phyloP scores from a whole-genome alignment of 2,888 invertebrate genomes.

The Serripes groenlandicus region DNA sequence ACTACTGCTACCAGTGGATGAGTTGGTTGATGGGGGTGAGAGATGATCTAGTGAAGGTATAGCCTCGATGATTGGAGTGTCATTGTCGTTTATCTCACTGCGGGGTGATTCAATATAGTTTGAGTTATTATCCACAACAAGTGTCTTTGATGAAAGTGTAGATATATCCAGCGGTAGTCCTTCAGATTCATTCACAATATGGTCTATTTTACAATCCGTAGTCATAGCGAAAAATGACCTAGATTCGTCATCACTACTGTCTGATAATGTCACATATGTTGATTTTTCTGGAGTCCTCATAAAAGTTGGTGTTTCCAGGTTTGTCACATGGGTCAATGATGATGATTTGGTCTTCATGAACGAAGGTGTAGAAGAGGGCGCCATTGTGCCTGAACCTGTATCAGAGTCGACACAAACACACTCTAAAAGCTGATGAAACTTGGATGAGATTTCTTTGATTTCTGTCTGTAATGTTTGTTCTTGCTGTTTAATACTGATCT shows the following conservation, averaged over 20 bases:
- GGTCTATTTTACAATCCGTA: constrained; percentile 28
- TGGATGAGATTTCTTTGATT: constrained; percentile 76
- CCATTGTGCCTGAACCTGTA: constrained; percentile 59
- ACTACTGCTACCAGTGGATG: constrained; percentile 50
- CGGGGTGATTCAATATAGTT: constrained; percentile 71
- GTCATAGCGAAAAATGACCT: constrained; percentile 46
- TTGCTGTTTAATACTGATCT: constrained; percentile 76
- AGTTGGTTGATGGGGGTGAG: constrained; percentile 60
- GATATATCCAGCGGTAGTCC: constrained; percentile 63
- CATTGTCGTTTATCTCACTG: constrained; percentile 54
- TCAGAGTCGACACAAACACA: constrained; percentile 70
- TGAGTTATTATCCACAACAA: constrained; percentile 72
- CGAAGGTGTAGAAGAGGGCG: constrained; percentile 68
- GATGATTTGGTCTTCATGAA: constrained; percentile 64
- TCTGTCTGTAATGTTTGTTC: constrained; percentile 74
- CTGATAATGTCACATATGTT: constrained; percentile 20
- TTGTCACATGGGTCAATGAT: constrained; percentile 65
- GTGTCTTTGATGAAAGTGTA: constrained; percentile 63
- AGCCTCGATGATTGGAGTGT: constrained; percentile 66
- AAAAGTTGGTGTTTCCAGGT: constrained; percentile 66
- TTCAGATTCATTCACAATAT: constrained; percentile 55
- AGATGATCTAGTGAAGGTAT: constrained; percentile 61
- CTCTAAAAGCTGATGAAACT: constrained; percentile 76
- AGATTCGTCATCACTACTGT: constrained; percentile 57
- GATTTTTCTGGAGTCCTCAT: constrained; percentile 55